Conservation (phyloP, 2,797 vertebrate genomes). For the Hozukius guyotensis region DNA sequence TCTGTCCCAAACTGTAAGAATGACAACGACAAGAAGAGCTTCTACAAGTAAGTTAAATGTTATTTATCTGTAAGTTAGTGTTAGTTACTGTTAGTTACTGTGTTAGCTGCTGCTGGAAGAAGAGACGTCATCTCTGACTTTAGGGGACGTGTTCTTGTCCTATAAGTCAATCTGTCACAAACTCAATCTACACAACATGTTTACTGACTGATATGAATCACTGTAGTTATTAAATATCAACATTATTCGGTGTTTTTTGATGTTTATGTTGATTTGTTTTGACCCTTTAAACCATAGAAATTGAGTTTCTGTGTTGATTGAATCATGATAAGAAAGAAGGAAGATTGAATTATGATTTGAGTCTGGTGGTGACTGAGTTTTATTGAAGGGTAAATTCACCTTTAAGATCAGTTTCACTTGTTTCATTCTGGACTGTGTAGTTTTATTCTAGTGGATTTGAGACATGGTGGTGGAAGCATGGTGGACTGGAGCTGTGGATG, state of each 20-base stretch:
- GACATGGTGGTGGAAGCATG: accelerated
- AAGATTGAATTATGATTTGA: not conserved
- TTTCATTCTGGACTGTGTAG: not conserved
- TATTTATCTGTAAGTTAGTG: not conserved
- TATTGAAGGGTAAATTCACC: accelerated
- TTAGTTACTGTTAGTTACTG: not conserved
- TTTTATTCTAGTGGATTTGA: not conserved
- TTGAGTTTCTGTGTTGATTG: not conserved
- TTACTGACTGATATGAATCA: accelerated
- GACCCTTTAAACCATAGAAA: not conserved
- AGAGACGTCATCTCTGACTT: conserved; percentile 6
- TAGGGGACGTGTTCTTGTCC: not conserved
- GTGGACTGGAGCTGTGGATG: not conserved
- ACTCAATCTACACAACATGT: not conserved
- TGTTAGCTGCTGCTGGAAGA: not conserved
- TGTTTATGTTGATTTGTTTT: not conserved
- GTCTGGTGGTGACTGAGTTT: not conserved
- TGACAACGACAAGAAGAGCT: conserved; percentile 77
- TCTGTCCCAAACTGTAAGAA: conserved; percentile 77
- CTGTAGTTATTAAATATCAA: accelerated
- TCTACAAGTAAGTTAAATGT: conserved; percentile 76
- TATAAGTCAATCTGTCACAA: not conserved
- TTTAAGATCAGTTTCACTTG: not conserved
- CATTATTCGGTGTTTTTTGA: not conserved
- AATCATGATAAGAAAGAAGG: not conserved